These are phyloP conservation scores for Mus minutoides DNA, from an alignment of 2,797 vertebrate genomes.

Conservation along the genomic window DNA sequence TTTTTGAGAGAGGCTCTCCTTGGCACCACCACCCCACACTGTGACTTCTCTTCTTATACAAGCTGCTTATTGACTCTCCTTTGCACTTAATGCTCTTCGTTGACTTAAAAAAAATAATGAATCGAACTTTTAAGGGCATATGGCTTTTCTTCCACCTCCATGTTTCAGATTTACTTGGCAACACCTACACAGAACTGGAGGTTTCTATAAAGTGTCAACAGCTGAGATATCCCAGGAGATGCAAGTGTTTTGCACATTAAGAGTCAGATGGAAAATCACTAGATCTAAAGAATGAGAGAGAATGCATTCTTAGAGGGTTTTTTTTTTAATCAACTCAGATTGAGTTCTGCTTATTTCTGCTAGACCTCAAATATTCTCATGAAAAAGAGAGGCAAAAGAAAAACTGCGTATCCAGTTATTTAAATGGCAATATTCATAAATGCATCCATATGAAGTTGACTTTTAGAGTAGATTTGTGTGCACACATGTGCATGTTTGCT, in stretches of 20 bases:
- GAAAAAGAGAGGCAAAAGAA: background rate
- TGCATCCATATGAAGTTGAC: background rate
- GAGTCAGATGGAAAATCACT: slow-evolving; percentile 77
- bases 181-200: slow-evolving; percentile 81
- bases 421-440: background rate
- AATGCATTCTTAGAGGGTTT: background rate
- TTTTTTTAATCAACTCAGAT: background rate
- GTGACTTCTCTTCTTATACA: background rate
- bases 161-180: slow-evolving; percentile 79
- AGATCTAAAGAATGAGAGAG: slow-evolving; percentile 47
- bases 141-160: slow-evolving; percentile 81
- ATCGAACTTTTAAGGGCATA: slow-evolving; percentile 76
- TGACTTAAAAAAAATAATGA: slow-evolving; percentile 73
- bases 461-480: background rate
- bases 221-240: slow-evolving; percentile 75
- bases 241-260: slow-evolving; percentile 61
- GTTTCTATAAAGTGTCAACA: slow-evolving; percentile 78
- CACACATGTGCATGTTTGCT: background rate
- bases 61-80: background rate
- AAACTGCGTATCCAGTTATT: background rate
- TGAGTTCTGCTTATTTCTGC: slow-evolving; percentile 23
- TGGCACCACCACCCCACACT: background rate
- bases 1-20: background rate
- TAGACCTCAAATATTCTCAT: background rate
- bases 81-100: background rate